These are phyloP conservation scores for Cyprinodon variegatus DNA, from an alignment of 2,113 vertebrate genomes.

Conservation along the genomic window DNA sequence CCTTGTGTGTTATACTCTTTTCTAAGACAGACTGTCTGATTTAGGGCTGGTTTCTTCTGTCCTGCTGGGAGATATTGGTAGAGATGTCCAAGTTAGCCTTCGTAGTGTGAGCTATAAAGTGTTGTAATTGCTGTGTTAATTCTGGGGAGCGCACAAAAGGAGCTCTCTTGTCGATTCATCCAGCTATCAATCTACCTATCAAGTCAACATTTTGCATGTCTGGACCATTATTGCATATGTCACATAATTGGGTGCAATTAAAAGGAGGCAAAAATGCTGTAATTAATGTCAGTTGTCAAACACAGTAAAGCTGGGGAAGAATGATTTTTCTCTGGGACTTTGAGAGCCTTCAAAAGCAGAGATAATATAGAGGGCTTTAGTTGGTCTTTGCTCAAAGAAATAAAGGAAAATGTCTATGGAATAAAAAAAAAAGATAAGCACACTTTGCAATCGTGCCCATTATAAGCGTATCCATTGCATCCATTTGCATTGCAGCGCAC, in stretches of 20 bases:
- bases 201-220: conserved; percentile 62
- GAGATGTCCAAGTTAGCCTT: conserved; percentile 61
- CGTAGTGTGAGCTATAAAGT: conserved; percentile 62
- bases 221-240: conserved; percentile 75
- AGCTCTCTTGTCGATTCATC: conserved; percentile 68
- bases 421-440: neutral
- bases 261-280: conserved; percentile 76
- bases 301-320: conserved; percentile 63
- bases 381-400: conserved; percentile 37
- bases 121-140: conserved; percentile 76
- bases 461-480: too few species aligned
- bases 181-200: conserved; percentile 80
- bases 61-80: conserved; percentile 47
- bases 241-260: conserved; percentile 80
- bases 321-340: conserved; percentile 65
- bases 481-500: too few species aligned
- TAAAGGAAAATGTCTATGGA: conserved; percentile 21
- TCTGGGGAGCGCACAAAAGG: conserved; percentile 71
- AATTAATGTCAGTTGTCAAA: conserved; percentile 82
- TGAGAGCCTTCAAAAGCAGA: conserved; percentile 54
- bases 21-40: conserved; percentile 49
- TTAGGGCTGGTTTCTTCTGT: conserved; percentile 46
- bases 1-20: conserved; percentile 48
- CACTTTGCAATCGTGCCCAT: too few species aligned
- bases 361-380: conserved; percentile 53